Percentiles rank a stretch among this genome's conserved stretches.
Evolutionary conservation across 2,888 invertebrate species (phyloP).

Genomic region (Atethmia centrago): DNA sequence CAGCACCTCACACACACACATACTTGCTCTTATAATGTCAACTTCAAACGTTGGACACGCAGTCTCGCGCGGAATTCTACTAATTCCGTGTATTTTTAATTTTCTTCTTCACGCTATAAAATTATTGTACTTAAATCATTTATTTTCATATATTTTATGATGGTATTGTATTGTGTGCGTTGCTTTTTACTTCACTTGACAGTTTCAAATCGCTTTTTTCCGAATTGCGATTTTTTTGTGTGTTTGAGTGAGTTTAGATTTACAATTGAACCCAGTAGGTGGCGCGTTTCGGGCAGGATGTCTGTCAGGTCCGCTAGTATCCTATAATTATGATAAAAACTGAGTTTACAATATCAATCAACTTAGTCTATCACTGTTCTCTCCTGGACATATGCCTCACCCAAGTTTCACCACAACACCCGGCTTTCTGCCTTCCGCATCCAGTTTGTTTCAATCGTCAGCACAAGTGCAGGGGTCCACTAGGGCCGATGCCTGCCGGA

Average conservation of each 20-base stretch:
- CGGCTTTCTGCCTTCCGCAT: no score
- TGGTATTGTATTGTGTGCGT: slow-evolving; percentile 26
- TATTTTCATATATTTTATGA: slow-evolving; percentile 41
- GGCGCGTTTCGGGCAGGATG: no score
- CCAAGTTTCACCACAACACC: neutral
- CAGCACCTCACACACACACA: slow-evolving; percentile 23
- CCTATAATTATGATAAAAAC: no score
- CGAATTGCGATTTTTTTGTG: no score
- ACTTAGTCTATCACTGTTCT: neutral
- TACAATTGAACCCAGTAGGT: no score
- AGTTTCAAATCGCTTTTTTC: neutral
- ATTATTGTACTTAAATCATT: slow-evolving; percentile 43
- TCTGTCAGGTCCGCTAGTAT: no score
- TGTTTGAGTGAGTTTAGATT: no score
- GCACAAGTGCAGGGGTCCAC: no score
- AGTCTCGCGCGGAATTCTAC: slow-evolving; percentile 49
- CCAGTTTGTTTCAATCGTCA: no score
- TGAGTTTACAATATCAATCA: neutral
- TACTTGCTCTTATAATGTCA: neutral
- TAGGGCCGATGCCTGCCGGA: no score
- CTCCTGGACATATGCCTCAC: neutral
- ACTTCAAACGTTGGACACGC: slow-evolving; percentile 53
- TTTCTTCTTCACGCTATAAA: slow-evolving; percentile 16
- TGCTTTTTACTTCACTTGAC: neutral
- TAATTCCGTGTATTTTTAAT: slow-evolving; percentile 50